Conservation (phyloP, 2,797 vertebrate species). For the Poeciliopsis paucimaculata region DNA sequence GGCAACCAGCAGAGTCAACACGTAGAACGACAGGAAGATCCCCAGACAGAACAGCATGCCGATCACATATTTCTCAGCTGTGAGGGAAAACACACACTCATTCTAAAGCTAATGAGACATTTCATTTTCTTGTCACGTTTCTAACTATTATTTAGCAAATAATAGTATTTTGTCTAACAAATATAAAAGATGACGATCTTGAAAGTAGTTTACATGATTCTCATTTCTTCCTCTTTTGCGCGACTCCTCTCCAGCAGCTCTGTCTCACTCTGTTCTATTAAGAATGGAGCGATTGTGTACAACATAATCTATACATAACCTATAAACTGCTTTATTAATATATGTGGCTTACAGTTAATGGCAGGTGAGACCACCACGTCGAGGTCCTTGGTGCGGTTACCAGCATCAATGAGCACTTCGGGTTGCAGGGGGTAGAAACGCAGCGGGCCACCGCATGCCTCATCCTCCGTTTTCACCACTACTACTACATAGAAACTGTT, state of each 20-base stretch:
- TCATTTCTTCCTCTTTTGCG: no score
- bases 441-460: conserved; percentile 90
- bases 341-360: conserved; percentile 85
- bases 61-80: conserved; percentile 89
- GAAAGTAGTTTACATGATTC: not conserved
- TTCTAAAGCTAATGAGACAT: not conserved
- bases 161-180: not conserved
- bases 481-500: conserved; percentile 97
- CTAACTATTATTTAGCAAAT: not conserved
- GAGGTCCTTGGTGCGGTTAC: conserved; percentile 90
- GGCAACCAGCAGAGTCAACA: conserved; percentile 88
- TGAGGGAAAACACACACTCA: conserved; percentile 1
- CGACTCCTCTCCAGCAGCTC: no score
- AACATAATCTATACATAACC: not conserved
- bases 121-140: not conserved
- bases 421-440: conserved; percentile 89
- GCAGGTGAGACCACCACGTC: conserved; percentile 89
- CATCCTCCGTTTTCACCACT: conserved; percentile 97
- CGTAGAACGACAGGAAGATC: conserved; percentile 95
- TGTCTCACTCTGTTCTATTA: no score
- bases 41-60: conserved; percentile 94
- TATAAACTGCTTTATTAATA: not conserved
- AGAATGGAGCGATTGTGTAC: not conserved
- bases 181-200: not conserved
- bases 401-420: conserved; percentile 88